Evolutionary conservation across 1,140 invertebrate species (phyloP).

Genomic region (Chironomus striatipennis): DNA sequence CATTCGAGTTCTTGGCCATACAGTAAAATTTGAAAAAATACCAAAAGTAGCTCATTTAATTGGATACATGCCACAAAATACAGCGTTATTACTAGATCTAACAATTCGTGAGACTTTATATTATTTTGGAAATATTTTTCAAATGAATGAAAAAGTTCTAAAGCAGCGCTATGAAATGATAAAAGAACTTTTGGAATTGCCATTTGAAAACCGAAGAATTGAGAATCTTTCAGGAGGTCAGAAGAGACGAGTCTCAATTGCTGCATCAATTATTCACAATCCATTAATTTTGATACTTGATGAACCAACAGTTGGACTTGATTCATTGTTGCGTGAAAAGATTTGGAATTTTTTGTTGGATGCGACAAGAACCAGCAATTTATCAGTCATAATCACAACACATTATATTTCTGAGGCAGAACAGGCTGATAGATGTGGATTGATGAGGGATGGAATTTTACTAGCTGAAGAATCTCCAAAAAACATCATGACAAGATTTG

Average conservation of each 20-base stretch:
- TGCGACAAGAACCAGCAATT: slow-evolving; percentile 51
- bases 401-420: slow-evolving; percentile 71
- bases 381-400: slow-evolving; percentile 67
- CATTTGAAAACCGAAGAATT: slow-evolving; percentile 55
- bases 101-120: slow-evolving; percentile 71
- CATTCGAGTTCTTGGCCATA: slow-evolving; percentile 62
- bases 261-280: slow-evolving; percentile 67
- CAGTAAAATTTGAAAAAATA: slow-evolving; percentile 56
- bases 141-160: slow-evolving; percentile 57
- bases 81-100: slow-evolving; percentile 73
- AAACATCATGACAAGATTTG: slow-evolving; percentile 51
- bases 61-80: slow-evolving; percentile 61
- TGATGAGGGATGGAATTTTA: slow-evolving; percentile 70
- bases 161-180: slow-evolving; percentile 61
- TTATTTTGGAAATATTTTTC: slow-evolving; percentile 73
- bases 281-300: slow-evolving; percentile 70
- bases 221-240: slow-evolving; percentile 70
- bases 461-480: slow-evolving; percentile 70
- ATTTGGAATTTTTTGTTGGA: slow-evolving; percentile 66
- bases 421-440: slow-evolving; percentile 70
- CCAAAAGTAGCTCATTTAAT: slow-evolving; percentile 56
- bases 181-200: slow-evolving; percentile 62
- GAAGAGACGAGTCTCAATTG: slow-evolving; percentile 67
- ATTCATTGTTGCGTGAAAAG: slow-evolving; percentile 59
- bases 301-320: slow-evolving; percentile 73